Conservation (phyloP, 2,797 vertebrate genomes). For the Fundulus diaphanus region DNA sequence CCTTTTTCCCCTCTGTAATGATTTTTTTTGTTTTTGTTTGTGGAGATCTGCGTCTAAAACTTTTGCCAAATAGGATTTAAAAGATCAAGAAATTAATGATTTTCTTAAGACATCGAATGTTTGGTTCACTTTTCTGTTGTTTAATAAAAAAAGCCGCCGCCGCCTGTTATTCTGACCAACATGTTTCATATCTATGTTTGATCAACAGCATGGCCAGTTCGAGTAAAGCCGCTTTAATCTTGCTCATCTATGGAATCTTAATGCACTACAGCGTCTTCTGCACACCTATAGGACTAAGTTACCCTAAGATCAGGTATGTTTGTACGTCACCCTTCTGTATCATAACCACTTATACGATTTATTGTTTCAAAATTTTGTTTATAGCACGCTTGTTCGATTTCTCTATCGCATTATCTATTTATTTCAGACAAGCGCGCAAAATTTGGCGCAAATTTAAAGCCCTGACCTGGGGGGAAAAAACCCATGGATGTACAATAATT, state of each 20-base stretch:
- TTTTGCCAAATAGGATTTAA: conserved; percentile 57
- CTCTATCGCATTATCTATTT: conserved; percentile 1
- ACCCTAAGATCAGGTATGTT: conserved; percentile 93
- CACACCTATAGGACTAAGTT: conserved; percentile 92
- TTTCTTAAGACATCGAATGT: not conserved
- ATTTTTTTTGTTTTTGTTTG: conserved; percentile 28
- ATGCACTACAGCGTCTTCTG: conserved; percentile 97
- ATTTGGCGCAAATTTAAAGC: conserved; percentile 34
- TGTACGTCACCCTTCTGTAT: conserved; percentile 6
- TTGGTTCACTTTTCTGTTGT: not conserved
- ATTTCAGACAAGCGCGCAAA: conserved; percentile 20
- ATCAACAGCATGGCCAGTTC: conserved; percentile 93
- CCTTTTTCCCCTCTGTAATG: conserved; percentile 22
- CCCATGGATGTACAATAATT: not conserved
- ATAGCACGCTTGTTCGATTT: not conserved
- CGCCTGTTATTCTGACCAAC: conserved; percentile 33
- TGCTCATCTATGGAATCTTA: conserved; percentile 96
- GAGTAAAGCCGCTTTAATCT: conserved; percentile 93
- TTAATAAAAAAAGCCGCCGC: conserved; percentile 11
- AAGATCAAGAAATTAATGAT: not conserved
- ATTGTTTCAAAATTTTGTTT: not conserved
- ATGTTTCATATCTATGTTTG: conserved; percentile 58
- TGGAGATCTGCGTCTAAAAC: conserved; percentile 56
- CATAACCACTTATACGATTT: not conserved
- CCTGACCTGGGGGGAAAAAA: not conserved